Evolutionary conservation across 2,113 vertebrate species (phyloP).

Genomic region (Conger conger): DNA sequence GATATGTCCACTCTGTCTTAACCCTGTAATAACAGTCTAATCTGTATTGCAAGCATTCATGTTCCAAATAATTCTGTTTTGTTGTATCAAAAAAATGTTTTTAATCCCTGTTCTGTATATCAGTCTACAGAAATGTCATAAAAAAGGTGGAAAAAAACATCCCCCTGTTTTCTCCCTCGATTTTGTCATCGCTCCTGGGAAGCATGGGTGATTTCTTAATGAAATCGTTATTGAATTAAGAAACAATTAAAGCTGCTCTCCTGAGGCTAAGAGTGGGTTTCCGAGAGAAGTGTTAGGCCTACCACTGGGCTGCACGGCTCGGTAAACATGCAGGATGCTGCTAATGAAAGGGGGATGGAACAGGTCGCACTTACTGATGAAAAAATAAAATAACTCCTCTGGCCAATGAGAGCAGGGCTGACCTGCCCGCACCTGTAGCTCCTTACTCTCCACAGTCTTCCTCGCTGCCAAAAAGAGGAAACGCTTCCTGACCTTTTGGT

Average conservation of each 20-base stretch:
- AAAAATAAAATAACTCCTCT: background rate
- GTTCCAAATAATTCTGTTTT: background rate
- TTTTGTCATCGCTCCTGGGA: background rate
- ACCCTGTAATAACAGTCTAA: too few species aligned
- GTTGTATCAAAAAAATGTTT: background rate
- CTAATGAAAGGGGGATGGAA: background rate
- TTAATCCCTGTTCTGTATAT: background rate
- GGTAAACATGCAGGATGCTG: background rate
- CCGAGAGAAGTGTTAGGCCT: background rate
- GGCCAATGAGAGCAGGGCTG: background rate
- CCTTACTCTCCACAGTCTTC: background rate
- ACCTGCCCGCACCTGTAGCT: background rate
- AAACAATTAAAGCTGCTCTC: background rate
- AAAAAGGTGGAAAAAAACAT: background rate
- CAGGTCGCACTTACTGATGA: background rate
- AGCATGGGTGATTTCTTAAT: background rate
- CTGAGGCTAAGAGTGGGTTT: background rate
- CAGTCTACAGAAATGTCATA: background rate
- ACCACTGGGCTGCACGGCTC: background rate
- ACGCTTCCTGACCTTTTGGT: background rate
- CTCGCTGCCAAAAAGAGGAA: background rate
- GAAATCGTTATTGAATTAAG: background rate
- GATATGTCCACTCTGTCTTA: too few species aligned
- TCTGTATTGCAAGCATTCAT: too few species aligned
- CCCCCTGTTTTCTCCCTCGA: background rate